These are phyloP conservation scores for Bungarus multicinctus DNA, from an alignment of 2,113 vertebrate genomes.

Conservation along the genomic window DNA sequence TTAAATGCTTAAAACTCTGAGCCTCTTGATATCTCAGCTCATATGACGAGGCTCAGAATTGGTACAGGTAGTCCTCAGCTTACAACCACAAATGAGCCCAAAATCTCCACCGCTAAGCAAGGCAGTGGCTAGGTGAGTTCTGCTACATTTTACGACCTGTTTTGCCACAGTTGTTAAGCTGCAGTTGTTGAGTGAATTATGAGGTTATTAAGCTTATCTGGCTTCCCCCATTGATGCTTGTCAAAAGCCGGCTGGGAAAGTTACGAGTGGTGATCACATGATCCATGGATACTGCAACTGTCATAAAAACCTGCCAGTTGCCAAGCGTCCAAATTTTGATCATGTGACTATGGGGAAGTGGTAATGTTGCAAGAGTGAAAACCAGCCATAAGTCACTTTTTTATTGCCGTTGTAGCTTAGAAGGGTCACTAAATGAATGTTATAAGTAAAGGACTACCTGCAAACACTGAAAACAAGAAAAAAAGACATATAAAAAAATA, in stretches of 20 bases:
- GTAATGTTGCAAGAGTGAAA: not conserved
- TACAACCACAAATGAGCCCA: too few species aligned
- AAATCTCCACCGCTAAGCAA: too few species aligned
- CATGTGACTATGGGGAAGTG: not conserved
- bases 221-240: not conserved
- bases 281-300: not conserved
- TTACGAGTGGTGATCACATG: not conserved
- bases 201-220: not conserved
- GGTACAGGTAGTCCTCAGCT: too few species aligned
- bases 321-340: too few species aligned
- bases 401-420: not conserved
- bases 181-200: not conserved
- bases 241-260: not conserved
- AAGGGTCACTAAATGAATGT: not conserved
- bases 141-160: not conserved
- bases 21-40: not conserved
- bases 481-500: not conserved
- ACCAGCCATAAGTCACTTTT: not conserved
- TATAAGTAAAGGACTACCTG: too few species aligned
- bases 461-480: not conserved
- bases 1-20: not conserved
- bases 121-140: not conserved
- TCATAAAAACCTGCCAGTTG: not conserved
- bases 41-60: not conserved
- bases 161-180: not conserved